Conservation (phyloP, 2,888 invertebrate genomes). For the Parnassius orleans region DNA sequence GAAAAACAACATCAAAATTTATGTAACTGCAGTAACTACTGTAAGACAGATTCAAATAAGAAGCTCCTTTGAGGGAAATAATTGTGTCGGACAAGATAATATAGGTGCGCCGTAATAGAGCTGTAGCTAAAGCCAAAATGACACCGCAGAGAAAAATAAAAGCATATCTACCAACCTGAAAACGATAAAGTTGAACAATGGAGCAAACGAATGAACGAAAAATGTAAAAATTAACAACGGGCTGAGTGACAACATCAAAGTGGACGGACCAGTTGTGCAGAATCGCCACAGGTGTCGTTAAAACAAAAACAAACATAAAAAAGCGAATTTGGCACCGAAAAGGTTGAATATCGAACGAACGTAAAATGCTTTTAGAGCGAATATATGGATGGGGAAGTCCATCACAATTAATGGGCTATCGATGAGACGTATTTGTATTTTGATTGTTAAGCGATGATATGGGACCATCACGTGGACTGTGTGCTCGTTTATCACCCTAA, state of each 20-base stretch:
- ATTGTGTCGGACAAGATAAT: slow-evolving; percentile 17
- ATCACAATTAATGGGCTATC: not conserved
- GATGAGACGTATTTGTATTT: not conserved
- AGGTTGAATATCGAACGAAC: slow-evolving; percentile 6
- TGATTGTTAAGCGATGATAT: too few species aligned
- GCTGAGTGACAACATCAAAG: slow-evolving; percentile 51
- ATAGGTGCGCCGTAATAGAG: not conserved
- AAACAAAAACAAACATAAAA: slow-evolving; percentile 32
- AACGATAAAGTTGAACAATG: slow-evolving; percentile 38
- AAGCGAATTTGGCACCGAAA: slow-evolving; percentile 34
- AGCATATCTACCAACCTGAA: slow-evolving; percentile 31
- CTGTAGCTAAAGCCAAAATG: slow-evolving; percentile 20
- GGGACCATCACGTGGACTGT: too few species aligned
- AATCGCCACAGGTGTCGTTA: slow-evolving; percentile 52
- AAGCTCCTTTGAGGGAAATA: slow-evolving; percentile 13
- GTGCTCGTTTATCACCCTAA: too few species aligned
- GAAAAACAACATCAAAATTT: slow-evolving; percentile 3
- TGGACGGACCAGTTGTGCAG: slow-evolving; percentile 46
- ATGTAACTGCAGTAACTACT: not conserved
- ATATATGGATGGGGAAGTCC: not conserved
- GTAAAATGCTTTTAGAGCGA: not conserved
- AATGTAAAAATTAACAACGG: slow-evolving; percentile 66
- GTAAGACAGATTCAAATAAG: slow-evolving; percentile 7
- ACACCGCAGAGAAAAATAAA: slow-evolving; percentile 37
- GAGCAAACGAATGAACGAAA: slow-evolving; percentile 56